Conservation (phyloP, 2,113 vertebrate genomes). For the Rhabdomys dilectus region DNA sequence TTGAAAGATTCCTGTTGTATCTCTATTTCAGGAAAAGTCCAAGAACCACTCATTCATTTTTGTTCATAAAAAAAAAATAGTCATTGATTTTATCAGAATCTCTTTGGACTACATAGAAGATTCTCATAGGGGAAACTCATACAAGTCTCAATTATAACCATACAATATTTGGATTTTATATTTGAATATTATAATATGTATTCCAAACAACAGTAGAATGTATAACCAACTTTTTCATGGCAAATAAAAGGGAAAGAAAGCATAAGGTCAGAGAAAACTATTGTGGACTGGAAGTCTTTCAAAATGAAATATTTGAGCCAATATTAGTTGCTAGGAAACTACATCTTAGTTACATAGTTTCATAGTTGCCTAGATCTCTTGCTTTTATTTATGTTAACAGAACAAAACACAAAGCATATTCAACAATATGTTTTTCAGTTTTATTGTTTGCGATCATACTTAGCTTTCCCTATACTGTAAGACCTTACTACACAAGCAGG, state of each 20-base stretch:
- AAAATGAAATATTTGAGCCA: not conserved
- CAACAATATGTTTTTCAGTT: not conserved
- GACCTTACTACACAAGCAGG: too few relatives aligned
- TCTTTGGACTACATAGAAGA: not conserved
- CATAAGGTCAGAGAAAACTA: not conserved
- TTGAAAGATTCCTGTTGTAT: not conserved
- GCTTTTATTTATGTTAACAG: not conserved
- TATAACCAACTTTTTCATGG: not conserved
- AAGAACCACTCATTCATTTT: not conserved
- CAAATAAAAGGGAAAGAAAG: not conserved
- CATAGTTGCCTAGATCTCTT: conserved; percentile 10
- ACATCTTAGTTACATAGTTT: not conserved
- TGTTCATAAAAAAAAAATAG: not conserved
- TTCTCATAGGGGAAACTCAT: not conserved
- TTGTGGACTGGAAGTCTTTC: not conserved
- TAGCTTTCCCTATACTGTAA: not conserved
- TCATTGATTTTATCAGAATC: not conserved
- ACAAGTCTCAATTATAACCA: not conserved
- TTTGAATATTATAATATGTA: not conserved
- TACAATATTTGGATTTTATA: not conserved
- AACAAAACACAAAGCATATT: conserved; percentile 21
- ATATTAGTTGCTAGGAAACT: conserved; percentile 61
- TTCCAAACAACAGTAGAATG: not conserved
- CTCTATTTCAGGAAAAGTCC: not conserved
- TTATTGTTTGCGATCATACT: not conserved